A percentile compares a stretch with the other conserved stretches of the same genome.
These are phyloP conservation scores for Lepus timidus DNA, from an alignment of 2,113 vertebrate genomes.

Conservation along the genomic window DNA sequence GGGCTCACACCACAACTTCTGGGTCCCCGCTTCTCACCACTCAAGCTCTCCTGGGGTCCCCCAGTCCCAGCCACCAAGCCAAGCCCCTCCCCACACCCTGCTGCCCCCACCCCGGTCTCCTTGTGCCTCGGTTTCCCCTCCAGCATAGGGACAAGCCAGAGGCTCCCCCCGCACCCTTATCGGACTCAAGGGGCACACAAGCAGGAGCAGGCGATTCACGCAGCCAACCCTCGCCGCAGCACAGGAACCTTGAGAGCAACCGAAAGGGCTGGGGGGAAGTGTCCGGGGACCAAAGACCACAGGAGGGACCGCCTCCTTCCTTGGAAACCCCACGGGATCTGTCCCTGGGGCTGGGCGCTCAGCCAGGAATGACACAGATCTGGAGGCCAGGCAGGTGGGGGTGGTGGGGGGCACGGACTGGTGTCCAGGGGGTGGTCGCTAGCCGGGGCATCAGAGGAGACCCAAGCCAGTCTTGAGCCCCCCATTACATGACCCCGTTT, in stretches of 20 bases:
- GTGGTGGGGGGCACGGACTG: not conserved
- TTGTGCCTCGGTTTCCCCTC: constrained; percentile 26
- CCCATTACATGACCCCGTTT: not conserved
- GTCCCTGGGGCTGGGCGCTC: not conserved
- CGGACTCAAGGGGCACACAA: not conserved
- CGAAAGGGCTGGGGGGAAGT: not conserved
- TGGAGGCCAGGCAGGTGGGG: not conserved
- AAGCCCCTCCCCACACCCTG: not conserved
- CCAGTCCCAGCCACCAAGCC: not conserved
- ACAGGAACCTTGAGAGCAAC: constrained; percentile 64
- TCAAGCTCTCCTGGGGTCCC: not conserved
- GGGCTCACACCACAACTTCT: not conserved
- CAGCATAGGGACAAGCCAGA: not conserved
- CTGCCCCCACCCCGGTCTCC: not conserved
- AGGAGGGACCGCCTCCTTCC: constrained; percentile 47
- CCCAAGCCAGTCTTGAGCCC: not conserved
- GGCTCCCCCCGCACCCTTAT: rapidly evolving
- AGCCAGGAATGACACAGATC: constrained; percentile 49
- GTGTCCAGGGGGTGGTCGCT: not conserved
- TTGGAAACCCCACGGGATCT: constrained; percentile 56
- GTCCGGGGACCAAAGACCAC: not conserved
- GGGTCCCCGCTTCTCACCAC: not conserved
- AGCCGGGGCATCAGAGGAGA: not conserved
- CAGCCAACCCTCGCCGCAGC: rapidly evolving
- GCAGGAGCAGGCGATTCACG: not conserved